phyloP scores from a whole-genome alignment of 2,888 invertebrate species.

The Mermis nigrescens region DNA sequence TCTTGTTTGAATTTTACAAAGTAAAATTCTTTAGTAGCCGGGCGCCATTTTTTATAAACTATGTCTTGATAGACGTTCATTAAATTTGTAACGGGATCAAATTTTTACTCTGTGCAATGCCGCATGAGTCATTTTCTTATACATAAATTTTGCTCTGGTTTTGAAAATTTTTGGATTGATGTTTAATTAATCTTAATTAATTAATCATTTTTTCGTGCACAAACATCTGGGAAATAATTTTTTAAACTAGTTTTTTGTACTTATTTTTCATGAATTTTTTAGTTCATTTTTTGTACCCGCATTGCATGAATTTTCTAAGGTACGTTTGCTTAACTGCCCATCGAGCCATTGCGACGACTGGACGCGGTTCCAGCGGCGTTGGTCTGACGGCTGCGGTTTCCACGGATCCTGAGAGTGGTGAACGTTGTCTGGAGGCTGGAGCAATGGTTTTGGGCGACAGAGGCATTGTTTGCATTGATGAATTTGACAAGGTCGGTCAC shows the following conservation, averaged over 20 bases:
- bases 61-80: too few relatives aligned
- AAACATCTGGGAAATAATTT: not conserved
- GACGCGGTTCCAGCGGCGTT: conserved; percentile 90
- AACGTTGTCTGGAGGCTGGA: conserved; percentile 67
- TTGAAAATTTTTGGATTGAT: too few relatives aligned
- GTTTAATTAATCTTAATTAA: too few relatives aligned
- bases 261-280: not conserved
- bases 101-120: too few relatives aligned
- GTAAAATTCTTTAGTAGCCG: too few relatives aligned
- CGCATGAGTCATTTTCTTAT: too few relatives aligned
- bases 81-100: too few relatives aligned
- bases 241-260: not conserved
- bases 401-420: conserved; percentile 66
- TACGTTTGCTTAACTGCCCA: conserved; percentile 88
- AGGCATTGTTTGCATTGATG: conserved; percentile 87
- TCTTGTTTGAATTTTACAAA: too few relatives aligned
- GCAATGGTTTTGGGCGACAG: conserved; percentile 99
- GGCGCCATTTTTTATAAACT: too few relatives aligned
- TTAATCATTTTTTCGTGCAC: conserved; percentile 9
- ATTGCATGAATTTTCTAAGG: conserved; percentile 33
- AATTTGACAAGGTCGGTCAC: conserved; percentile 55
- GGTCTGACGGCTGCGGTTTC: conserved; percentile 96
- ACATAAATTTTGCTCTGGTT: too few relatives aligned
- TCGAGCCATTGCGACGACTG: conserved; percentile 85
- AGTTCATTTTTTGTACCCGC: not conserved